Base-by-base conservation (phyloP, 2,888 invertebrate genomes). In the Epinotia brunnichana region DNA sequence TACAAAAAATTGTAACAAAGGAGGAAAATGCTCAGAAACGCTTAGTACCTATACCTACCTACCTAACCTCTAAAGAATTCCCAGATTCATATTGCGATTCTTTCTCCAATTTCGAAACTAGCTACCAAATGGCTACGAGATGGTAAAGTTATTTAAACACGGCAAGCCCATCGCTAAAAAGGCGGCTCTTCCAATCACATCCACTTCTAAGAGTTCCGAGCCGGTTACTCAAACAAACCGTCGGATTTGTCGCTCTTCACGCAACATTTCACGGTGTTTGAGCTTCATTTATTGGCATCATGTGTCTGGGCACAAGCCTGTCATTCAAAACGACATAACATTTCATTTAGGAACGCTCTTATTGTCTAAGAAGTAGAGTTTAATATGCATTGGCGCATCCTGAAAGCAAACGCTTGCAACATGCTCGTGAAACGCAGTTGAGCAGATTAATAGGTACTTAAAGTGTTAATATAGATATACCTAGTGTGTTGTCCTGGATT, bases 201-300 rank as follows among this genome's bases (percentile, higher is more conserved):
- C 4, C 44, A 44, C 44, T 44, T 44, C 15, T 13, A 3, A 4
- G 44, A 44, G 44, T 44, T 44, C 44, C 11, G 4, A 44, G 44
- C 13, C 13, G 15, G 44, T 44, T 13, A 15, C 44, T 44, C 44
- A 44, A 15, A 44, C 59, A 2, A 35, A 10, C 35, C 35, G 35
- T 4, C 35, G 35, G 17, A 59, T 59, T 59, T 59, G 59, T 59
- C 59, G 35, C 35, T 35, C 59, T 59, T 35, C 59, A 59, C 35
- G n/a, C 59, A 35, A 35, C 35, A 35, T 59, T 59, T 59, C 35
- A 59, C 59, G 17, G 17, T 35, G 35, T 35, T 9, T 44, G 44
- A 44, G 35, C 19, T 2, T 17, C 39, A 17, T 13, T 39, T 59
- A 59, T 39, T 59, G 39, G 35, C 35, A 35, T 54, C 54, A 24